Evolutionary conservation across 2,888 invertebrate species (phyloP).

Genomic region (Mechanitis mazaeus): DNA sequence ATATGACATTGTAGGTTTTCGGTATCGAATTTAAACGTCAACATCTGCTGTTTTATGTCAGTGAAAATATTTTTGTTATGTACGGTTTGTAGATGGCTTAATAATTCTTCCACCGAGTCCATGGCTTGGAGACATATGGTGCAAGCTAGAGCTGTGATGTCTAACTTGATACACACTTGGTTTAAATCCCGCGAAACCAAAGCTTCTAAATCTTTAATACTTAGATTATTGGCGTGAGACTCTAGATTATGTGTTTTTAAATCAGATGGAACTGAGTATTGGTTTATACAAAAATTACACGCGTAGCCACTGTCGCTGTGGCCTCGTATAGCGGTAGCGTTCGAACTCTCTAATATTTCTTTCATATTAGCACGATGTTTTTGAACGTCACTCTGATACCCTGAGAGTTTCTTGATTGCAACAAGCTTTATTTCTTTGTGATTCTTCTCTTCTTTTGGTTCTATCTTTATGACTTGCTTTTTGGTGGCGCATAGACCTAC

Average conservation of each 20-base stretch:
- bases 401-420: constrained; percentile 19
- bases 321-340: constrained; percentile 43
- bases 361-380: constrained; percentile 31
- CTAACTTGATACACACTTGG: constrained; percentile 40
- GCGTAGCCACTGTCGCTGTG: constrained; percentile 35
- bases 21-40: constrained; percentile 51
- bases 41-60: constrained; percentile 46
- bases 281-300: constrained; percentile 39
- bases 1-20: constrained; percentile 51
- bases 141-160: constrained; percentile 45
- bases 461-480: constrained; percentile 11
- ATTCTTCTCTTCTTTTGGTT: constrained; percentile 16
- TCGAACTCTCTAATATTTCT: constrained; percentile 36
- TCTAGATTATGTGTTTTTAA: constrained; percentile 40
- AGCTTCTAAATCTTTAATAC: constrained; percentile 29
- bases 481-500: constrained; percentile 26
- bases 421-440: constrained; percentile 17
- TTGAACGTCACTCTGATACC: constrained; percentile 27
- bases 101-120: constrained; percentile 34
- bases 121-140: constrained; percentile 39
- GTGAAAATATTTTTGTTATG: constrained; percentile 37
- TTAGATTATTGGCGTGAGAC: constrained; percentile 30
- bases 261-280: constrained; percentile 33
- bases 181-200: constrained; percentile 28
- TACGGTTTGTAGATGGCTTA: constrained; percentile 37